Conservation (phyloP, 1,140 invertebrate genomes). For the Camponotus pennsylvanicus region DNA sequence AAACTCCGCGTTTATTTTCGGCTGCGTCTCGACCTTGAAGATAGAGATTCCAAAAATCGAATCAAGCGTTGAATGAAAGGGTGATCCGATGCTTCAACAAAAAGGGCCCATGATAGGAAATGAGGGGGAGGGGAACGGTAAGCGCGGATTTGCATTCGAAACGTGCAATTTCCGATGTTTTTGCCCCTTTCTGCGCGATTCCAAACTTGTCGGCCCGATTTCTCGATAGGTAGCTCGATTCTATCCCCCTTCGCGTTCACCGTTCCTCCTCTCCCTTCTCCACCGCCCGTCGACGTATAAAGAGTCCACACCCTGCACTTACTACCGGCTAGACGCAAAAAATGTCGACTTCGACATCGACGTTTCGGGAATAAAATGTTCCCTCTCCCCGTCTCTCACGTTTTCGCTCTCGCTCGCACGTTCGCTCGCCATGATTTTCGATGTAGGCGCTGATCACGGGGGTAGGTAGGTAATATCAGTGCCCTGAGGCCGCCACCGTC, state of each 20-base stretch:
- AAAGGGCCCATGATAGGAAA: slow-evolving; percentile 13
- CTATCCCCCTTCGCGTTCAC: slow-evolving; percentile 47
- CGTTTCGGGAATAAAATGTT: slow-evolving; percentile 67
- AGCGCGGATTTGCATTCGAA: slow-evolving; percentile 82
- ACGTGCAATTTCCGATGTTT: slow-evolving; percentile 81
- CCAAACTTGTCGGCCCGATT: slow-evolving; percentile 58
- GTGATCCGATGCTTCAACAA: not conserved
- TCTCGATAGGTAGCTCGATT: slow-evolving; percentile 56
- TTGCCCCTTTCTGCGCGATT: slow-evolving; percentile 74
- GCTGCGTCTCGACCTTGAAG: slow-evolving; percentile 19
- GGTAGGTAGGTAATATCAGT: slow-evolving; percentile 80
- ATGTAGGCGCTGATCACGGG: slow-evolving; percentile 80
- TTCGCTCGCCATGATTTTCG: slow-evolving; percentile 74
- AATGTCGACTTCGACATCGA: slow-evolving; percentile 76
- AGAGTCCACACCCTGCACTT: slow-evolving; percentile 82
- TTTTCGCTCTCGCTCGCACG: slow-evolving; percentile 37
- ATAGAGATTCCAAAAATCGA: slow-evolving; percentile 34
- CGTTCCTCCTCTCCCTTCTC: not conserved
- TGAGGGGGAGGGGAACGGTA: slow-evolving; percentile 2
- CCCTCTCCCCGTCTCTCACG: slow-evolving; percentile 1
- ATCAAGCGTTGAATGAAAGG: slow-evolving; percentile 40
- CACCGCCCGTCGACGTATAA: slow-evolving; percentile 11
- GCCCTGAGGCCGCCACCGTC: slow-evolving; percentile 76
- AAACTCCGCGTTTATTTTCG: slow-evolving; percentile 1
- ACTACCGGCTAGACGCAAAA: slow-evolving; percentile 86